Evolutionary conservation across 1,140 invertebrate species (phyloP).

Genomic region (Pemphigus obesinymphae): DNA sequence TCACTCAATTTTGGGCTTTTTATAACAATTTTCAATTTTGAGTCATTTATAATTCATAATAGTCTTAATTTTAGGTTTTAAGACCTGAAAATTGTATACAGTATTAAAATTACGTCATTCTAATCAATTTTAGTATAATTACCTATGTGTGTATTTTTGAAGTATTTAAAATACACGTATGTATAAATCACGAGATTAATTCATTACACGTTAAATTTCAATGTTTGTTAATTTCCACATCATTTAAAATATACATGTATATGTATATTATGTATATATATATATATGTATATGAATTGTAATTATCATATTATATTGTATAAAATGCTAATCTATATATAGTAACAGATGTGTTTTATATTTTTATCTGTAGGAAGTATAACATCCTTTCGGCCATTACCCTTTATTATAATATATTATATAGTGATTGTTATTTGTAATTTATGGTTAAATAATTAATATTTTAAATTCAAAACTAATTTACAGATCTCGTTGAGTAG

Average conservation of each 20-base stretch:
- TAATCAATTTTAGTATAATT: too few species aligned
- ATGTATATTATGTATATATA: not conserved
- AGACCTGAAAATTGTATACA: too few species aligned
- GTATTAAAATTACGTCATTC: too few species aligned
- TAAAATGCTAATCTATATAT: not conserved
- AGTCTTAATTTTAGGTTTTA: too few species aligned
- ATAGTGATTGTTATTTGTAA: not conserved
- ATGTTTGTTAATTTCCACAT: not conserved
- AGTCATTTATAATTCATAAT: too few species aligned
- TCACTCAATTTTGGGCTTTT: too few species aligned
- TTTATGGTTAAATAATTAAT: not conserved
- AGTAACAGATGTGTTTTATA: not conserved
- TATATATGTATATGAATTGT: not conserved
- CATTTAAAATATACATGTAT: not conserved
- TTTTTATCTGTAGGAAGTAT: conserved; percentile 5
- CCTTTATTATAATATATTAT: not conserved
- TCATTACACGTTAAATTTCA: not conserved
- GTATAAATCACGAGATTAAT: not conserved
- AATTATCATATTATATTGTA: not conserved
- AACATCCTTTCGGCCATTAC: conserved; percentile 3
- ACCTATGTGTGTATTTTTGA: too few species aligned
- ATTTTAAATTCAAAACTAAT: too few species aligned
- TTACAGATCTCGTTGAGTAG: too few species aligned
- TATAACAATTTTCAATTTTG: too few species aligned
- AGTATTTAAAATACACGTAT: not conserved